These are phyloP conservation scores for Marmota monax DNA, from an alignment of 2,113 vertebrate genomes.

Conservation along the genomic window DNA sequence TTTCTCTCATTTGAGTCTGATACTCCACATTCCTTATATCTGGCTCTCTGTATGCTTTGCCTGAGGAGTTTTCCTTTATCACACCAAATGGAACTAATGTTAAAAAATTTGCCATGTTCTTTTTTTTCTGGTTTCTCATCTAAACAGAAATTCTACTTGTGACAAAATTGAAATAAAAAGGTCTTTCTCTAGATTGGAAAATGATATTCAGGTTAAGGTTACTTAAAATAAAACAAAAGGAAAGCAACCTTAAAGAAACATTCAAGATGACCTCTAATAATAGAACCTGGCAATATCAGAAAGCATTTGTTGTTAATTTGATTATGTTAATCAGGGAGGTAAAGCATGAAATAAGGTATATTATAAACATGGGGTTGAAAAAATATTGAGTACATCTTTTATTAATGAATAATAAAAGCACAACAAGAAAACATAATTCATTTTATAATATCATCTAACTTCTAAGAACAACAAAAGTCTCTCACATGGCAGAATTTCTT, in stretches of 20 bases:
- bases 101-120: constrained; percentile 20
- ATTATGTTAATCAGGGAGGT: constrained; percentile 16
- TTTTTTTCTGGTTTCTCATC: constrained; percentile 22
- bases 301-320: constrained; percentile 42
- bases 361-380: neutral
- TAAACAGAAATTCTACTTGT: constrained; percentile 36
- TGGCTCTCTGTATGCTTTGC: constrained; percentile 19
- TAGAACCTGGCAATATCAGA: neutral
- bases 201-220: constrained; percentile 28
- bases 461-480: constrained; percentile 42
- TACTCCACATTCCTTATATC: neutral
- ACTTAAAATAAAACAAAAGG: constrained; percentile 31
- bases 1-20: neutral
- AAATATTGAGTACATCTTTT: constrained; percentile 48
- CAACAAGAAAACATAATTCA: constrained; percentile 49
- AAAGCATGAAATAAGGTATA: neutral
- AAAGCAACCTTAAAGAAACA: constrained; percentile 33
- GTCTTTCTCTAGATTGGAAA: neutral
- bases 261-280: neutral
- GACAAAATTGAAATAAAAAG: constrained; percentile 45
- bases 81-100: neutral
- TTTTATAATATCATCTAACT: constrained; percentile 1
- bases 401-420: constrained; percentile 47
- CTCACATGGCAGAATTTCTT: constrained; percentile 58
- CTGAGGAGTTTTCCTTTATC: neutral